A percentile compares a stretch with the other conserved stretches of the same genome.
Evolutionary conservation across 2,888 invertebrate species (phyloP).

Genomic region (Drosophila planitibia): DNA sequence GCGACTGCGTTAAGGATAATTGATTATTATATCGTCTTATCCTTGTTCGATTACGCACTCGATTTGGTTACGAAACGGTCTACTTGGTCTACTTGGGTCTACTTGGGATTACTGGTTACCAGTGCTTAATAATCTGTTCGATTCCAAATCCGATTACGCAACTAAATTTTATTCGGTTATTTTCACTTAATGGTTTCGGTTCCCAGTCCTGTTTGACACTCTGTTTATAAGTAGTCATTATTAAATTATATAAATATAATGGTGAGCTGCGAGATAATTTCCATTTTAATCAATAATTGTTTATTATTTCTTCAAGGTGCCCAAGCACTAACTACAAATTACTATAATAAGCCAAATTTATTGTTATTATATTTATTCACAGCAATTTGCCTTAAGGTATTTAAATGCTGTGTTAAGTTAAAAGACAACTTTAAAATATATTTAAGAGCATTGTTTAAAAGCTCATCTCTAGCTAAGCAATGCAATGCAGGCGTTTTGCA

Average conservation of each 20-base stretch:
- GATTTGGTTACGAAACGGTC: background rate
- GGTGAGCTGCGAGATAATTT: background rate
- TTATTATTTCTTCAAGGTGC: background rate
- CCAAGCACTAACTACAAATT: background rate
- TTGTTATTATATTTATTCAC: background rate
- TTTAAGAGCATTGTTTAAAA: background rate
- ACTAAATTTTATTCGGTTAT: background rate
- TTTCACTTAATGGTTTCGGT: background rate
- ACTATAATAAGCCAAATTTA: background rate
- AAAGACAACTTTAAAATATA: background rate
- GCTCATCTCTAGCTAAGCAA: constrained; percentile 35
- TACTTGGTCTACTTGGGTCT: no score
- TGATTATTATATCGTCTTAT: background rate
- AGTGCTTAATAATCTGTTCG: background rate
- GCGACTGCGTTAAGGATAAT: background rate
- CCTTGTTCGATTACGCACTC: background rate
- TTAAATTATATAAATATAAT: background rate
- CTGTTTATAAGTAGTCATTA: background rate
- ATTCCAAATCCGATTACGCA: background rate
- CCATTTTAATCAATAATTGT: background rate
- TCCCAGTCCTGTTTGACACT: background rate
- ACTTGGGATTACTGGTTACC: no score
- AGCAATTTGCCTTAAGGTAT: background rate
- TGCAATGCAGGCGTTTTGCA: constrained; percentile 4
- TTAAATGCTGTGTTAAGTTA: background rate